These are phyloP conservation scores for Cecidostiba fungosa DNA, from an alignment of 2,888 invertebrate species.

Conservation along the genomic window DNA sequence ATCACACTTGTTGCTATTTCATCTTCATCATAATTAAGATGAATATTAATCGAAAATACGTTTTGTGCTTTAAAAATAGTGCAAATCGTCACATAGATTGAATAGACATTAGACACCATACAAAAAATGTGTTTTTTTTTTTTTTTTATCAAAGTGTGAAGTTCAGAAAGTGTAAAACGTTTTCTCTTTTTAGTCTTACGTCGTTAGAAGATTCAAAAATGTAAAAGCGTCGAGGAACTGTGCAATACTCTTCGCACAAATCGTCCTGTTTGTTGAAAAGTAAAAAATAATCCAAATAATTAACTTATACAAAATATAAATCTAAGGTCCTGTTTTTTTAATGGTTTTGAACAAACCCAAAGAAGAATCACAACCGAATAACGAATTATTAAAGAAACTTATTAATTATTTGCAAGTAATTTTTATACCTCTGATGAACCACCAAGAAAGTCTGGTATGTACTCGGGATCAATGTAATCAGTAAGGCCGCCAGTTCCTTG, in stretches of 20 bases:
- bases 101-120: conserved; percentile 58
- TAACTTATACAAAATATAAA: conserved; percentile 25
- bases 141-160: conserved; percentile 44
- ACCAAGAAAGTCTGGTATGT: conserved; percentile 96
- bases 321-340: neutral
- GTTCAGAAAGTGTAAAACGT: conserved; percentile 25
- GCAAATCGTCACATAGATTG: conserved; percentile 49
- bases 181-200: conserved; percentile 71
- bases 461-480: conserved; percentile 92
- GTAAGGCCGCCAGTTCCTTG: conserved; percentile 90
- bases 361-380: conserved; percentile 1
- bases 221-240: conserved; percentile 79
- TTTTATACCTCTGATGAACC: conserved; percentile 89
- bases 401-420: neutral
- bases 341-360: neutral
- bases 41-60: neutral
- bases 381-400: conserved; percentile 8
- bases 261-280: conserved; percentile 74
- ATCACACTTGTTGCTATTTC: neutral
- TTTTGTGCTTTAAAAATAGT: conserved; percentile 56
- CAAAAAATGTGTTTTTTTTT: conserved; percentile 43
- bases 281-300: conserved; percentile 46
- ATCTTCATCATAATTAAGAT: neutral
- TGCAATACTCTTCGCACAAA: conserved; percentile 76
- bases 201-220: conserved; percentile 76